phyloP scores from a whole-genome alignment of 2,797 vertebrate genomes.

The Alcedo atthis region DNA sequence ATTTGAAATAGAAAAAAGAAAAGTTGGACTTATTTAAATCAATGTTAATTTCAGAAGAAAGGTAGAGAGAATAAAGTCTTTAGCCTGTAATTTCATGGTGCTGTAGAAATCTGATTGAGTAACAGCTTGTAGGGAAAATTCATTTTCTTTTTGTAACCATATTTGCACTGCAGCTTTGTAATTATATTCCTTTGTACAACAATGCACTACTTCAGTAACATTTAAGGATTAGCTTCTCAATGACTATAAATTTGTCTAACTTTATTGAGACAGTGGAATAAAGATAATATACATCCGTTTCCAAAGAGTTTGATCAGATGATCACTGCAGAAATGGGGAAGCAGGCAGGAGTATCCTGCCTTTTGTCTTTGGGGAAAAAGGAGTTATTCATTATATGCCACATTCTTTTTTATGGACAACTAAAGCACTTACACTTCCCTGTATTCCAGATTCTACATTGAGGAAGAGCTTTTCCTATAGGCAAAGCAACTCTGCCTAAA shows the following conservation, averaged over 20 bases:
- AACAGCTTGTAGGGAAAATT: not conserved
- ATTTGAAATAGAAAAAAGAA: not conserved
- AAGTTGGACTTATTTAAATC: not conserved
- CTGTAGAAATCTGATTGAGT: not conserved
- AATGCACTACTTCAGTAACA: not conserved
- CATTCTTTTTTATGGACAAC: not conserved
- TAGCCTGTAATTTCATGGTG: not conserved
- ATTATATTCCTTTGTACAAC: not conserved
- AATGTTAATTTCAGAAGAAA: not conserved
- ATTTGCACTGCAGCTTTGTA: not conserved
- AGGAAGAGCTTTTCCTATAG: not conserved
- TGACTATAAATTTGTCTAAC: not conserved
- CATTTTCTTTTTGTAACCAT: not conserved
- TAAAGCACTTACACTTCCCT: accelerated
- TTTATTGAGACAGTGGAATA: not conserved
- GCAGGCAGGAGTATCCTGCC: not conserved
- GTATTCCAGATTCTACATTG: not conserved
- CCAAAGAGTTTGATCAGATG: not conserved
- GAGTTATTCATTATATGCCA: not conserved
- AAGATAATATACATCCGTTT: not conserved
- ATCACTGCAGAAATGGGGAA: not conserved
- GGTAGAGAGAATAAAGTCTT: not conserved
- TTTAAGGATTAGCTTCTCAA: not conserved
- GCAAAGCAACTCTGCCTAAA: not conserved
- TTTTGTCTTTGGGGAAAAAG: not conserved